Evolutionary conservation across 1,140 invertebrate genomes (phyloP), one percentile per base, ranked within the genome.

Genomic region (Zaprionus taronus): DNA sequence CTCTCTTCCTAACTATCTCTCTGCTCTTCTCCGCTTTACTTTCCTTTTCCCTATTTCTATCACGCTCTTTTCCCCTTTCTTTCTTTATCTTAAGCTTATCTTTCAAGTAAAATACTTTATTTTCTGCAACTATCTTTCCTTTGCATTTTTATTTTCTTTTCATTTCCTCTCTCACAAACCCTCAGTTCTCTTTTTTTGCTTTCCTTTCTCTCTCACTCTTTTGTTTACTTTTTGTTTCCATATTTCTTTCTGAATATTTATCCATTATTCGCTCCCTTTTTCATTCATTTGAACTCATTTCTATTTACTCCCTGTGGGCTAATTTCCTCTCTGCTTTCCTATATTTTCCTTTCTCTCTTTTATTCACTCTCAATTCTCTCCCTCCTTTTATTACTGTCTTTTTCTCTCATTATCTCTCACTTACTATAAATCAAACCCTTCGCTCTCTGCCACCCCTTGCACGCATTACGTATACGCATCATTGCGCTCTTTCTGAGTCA

Each of bases 381-480:
- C 0, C 9, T 11, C 31, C 3, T 34, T 34, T 7, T 11, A 11
- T 11, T n/a, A n/a, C 38, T 5, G 2, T 4, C 47, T 7, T 17
- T 22, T 1, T 57, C 55, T 20, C 7, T 58, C 34, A 2, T 4
- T 31, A 1, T 47, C 4, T n/a, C 4, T 20, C 5, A 5, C 15
- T 7, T 12, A 15, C 4, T 4, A 53, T 9, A 34, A 3, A 11
- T 34, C 2, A 0, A 3, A 0, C 31, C 9, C 12, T 38, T 38
- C 4, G 31, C 31, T 11, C 31, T 2, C 38, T 41, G 12, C 15
- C 31, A 24, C 6, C 22, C 9, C 17, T 58, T 47, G 38, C 44
- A 55, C 64, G 7, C 41, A 57, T 67, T 67, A 38, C 65, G 38
- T 55, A 67, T 67, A 67, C 65, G 65, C 55, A 47, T 12, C 26